A percentile compares a stretch with the other conserved stretches of the same genome.
These are phyloP conservation scores for Etheostoma perlongum DNA, from an alignment of 2,797 vertebrate genomes.

Conservation along the genomic window DNA sequence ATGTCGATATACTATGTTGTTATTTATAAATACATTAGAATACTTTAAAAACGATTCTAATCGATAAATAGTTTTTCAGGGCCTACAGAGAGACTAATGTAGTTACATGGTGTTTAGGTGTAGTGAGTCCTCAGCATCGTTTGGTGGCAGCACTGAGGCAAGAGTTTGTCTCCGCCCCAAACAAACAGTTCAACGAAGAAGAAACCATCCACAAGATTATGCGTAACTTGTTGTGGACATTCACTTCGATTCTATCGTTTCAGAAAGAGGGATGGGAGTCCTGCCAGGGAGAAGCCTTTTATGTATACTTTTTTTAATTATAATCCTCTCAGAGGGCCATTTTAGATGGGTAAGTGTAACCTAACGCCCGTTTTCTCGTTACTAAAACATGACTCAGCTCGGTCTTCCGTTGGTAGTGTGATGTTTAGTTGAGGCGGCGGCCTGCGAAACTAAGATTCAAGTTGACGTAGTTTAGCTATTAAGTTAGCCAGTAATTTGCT, in stretches of 20 bases:
- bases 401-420: constrained; percentile 23
- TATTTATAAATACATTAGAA: no score
- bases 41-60: no score
- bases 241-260: constrained; percentile 32
- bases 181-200: constrained; percentile 57
- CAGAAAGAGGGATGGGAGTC: constrained; percentile 57
- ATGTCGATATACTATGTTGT: no score
- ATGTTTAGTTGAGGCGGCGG: constrained; percentile 30
- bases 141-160: constrained; percentile 59
- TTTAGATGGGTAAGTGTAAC: constrained; percentile 74
- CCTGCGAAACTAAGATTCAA: constrained; percentile 31
- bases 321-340: constrained; percentile 59
- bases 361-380: constrained; percentile 21
- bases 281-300: constrained; percentile 19
- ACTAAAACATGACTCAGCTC: constrained; percentile 73
- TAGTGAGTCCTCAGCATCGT: background rate
- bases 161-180: constrained; percentile 29
- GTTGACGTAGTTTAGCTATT: background rate
- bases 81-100: background rate
- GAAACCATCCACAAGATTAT: constrained; percentile 51
- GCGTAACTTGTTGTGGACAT: constrained; percentile 51
- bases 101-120: background rate
- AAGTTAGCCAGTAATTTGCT: background rate
- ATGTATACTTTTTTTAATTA: constrained; percentile 36
- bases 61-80: no score